Evolutionary conservation across 1,140 invertebrate genomes (phyloP).

Genomic region (Diachasma alloeum): DNA sequence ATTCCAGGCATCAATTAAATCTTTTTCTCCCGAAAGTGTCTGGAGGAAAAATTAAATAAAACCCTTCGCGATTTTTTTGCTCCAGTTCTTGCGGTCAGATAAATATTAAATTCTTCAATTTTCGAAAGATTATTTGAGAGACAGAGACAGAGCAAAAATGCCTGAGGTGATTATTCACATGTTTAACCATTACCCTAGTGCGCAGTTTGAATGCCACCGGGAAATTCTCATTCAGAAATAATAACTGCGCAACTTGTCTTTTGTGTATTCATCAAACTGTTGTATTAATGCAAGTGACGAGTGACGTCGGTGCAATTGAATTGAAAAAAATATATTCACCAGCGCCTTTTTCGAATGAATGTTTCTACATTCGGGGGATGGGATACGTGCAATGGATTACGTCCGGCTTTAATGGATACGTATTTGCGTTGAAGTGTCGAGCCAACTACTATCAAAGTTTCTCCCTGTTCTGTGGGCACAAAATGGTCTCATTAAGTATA

Average conservation of each 20-base stretch:
- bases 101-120: too few relatives aligned
- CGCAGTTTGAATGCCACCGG: not conserved
- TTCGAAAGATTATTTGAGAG: too few relatives aligned
- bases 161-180: not conserved
- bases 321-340: not conserved
- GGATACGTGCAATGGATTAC: not conserved
- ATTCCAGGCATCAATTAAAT: not conserved
- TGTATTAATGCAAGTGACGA: not conserved
- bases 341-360: not conserved
- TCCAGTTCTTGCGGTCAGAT: too few relatives aligned
- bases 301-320: conserved; percentile 16
- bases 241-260: not conserved
- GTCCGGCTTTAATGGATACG: not conserved
- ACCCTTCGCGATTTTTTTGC: too few relatives aligned
- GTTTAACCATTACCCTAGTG: not conserved
- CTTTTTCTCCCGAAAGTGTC: not conserved
- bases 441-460: too few relatives aligned
- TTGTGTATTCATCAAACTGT: not conserved
- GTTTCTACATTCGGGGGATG: not conserved
- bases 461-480: too few relatives aligned
- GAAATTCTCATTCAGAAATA: not conserved
- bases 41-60: not conserved
- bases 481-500: too few relatives aligned
- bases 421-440: not conserved
- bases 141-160: not conserved